Percentiles rank a stretch among this genome's conserved stretches.
Evolutionary conservation across 1,140 invertebrate species (phyloP).

Genomic region (Drosophila azteca): DNA sequence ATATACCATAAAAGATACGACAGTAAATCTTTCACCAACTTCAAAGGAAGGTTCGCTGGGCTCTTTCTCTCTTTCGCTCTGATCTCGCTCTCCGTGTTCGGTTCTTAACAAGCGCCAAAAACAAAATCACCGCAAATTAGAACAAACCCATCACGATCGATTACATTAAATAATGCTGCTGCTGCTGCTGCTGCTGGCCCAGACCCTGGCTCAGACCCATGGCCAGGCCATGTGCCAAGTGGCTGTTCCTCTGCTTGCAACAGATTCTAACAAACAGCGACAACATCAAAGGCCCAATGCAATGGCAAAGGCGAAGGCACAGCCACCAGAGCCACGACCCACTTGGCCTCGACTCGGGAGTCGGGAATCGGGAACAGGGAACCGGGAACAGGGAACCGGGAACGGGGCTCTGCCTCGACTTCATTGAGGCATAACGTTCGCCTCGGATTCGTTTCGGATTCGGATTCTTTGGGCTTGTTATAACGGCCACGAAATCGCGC

Average conservation of each 20-base stretch:
- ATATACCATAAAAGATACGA: slow-evolving; percentile 44
- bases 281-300: slow-evolving; percentile 52
- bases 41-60: slow-evolving; percentile 36
- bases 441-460: slow-evolving; percentile 11
- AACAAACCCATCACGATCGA: slow-evolving; percentile 68
- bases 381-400: not conserved
- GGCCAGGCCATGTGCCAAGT: slow-evolving; percentile 13
- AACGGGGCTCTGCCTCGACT: slow-evolving; percentile 16
- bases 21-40: slow-evolving; percentile 37
- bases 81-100: too few species aligned
- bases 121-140: slow-evolving; percentile 66
- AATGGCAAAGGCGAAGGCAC: not conserved
- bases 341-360: slow-evolving; percentile 29
- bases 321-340: slow-evolving; percentile 38
- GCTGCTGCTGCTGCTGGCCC: not conserved
- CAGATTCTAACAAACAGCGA: slow-evolving; percentile 58
- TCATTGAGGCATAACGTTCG: slow-evolving; percentile 53
- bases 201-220: too few species aligned
- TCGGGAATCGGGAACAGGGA: not conserved
- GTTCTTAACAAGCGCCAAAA: slow-evolving; percentile 60
- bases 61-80: slow-evolving; percentile 13
- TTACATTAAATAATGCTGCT: slow-evolving; percentile 62
- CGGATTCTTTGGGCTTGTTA: slow-evolving; percentile 47
- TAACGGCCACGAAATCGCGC: slow-evolving; percentile 64
- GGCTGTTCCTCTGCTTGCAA: slow-evolving; percentile 20